Evolutionary conservation across 2,797 vertebrate genomes (phyloP), one percentile per base, ranked within the genome.

Genomic region (Tapera naevia): DNA sequence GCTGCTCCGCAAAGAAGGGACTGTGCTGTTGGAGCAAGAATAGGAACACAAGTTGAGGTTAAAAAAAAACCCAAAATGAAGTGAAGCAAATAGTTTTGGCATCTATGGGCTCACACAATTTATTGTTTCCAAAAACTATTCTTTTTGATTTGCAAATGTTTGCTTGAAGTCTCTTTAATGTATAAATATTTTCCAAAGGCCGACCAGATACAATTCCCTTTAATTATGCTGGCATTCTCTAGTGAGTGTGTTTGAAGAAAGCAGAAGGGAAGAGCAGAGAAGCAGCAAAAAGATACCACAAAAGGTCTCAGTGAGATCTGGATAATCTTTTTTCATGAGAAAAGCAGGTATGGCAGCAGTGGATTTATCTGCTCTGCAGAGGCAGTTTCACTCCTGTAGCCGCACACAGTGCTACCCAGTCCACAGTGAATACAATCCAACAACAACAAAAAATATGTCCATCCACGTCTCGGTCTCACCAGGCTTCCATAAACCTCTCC

Each of bases 1-100:
- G 98, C 98, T 99, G 99, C 97, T 99, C 99, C 0, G 99, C 99
- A 2, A 99, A 99, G 98, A 99, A 99, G 2, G 99, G 99, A 88
- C 99, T 99, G 97, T 99, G 99, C 99, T 99, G 98, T 95, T 88
- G 97, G 95, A 30, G 37, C 39, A 35, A 79, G 62, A 69, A 51
- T 1, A 43, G 11, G 7, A 22, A 9, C 0, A 28, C 39, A 10
- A 9, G 41, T 17, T 11, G 5, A 67, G 60, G 13, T 79, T n/a
- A 27, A 25, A 54, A 41, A 39, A 11, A 21, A n/a, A n/a, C n/a
- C n/a, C 46, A 48, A 48, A 21, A 48, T 28, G 15, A 8, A 7
- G 24, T 0, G 10, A 23, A 60, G 25, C 12, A 37, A 37, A 3
- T 2, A 3, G 45, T 3, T 24, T 11, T 9, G 48, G 46, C 45